phyloP scores from a whole-genome alignment of 2,113 vertebrate species.

The Pyxicephalus adspersus region DNA sequence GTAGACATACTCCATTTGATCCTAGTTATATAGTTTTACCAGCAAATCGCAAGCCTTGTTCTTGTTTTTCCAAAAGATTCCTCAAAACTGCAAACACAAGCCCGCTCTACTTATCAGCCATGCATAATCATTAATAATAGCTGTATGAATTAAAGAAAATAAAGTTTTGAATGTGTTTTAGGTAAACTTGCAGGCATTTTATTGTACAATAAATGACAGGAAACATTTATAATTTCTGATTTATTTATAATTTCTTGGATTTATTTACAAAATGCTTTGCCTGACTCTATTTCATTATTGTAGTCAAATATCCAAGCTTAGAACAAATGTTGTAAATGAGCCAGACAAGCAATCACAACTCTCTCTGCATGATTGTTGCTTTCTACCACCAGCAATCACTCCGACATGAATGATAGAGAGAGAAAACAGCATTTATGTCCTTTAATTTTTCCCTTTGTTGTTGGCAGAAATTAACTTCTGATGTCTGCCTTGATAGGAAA shows the following conservation, averaged over 20 bases:
- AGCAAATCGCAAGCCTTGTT: too few relatives aligned
- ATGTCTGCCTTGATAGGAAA: slow-evolving; percentile 20
- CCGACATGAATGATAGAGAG: slow-evolving; percentile 36
- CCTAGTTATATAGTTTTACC: too few relatives aligned
- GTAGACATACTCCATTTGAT: too few relatives aligned
- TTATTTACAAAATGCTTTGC: slow-evolving; percentile 5
- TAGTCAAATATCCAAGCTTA: slow-evolving; percentile 45
- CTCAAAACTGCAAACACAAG: too few relatives aligned
- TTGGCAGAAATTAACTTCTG: slow-evolving; percentile 46
- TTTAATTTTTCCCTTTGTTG: slow-evolving; percentile 9
- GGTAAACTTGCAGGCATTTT: slow-evolving; percentile 4
- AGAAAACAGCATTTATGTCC: slow-evolving; percentile 48
- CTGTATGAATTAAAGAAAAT: too few relatives aligned
- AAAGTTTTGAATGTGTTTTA: neutral
- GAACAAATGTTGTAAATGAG: slow-evolving; percentile 43
- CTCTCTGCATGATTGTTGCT: slow-evolving; percentile 39
- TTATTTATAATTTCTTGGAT: slow-evolving; percentile 6
- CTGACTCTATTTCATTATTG: slow-evolving; percentile 39
- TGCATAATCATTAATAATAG: too few relatives aligned
- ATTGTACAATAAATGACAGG: too few relatives aligned
- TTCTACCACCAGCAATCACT: slow-evolving; percentile 36
- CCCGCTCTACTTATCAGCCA: too few relatives aligned
- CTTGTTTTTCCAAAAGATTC: too few relatives aligned
- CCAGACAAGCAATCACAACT: slow-evolving; percentile 31
- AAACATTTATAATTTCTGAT: neutral